Evolutionary conservation across 1,140 invertebrate species (phyloP), one percentile per base, ranked within the genome.

Genomic region (Megalopta genalis): DNA sequence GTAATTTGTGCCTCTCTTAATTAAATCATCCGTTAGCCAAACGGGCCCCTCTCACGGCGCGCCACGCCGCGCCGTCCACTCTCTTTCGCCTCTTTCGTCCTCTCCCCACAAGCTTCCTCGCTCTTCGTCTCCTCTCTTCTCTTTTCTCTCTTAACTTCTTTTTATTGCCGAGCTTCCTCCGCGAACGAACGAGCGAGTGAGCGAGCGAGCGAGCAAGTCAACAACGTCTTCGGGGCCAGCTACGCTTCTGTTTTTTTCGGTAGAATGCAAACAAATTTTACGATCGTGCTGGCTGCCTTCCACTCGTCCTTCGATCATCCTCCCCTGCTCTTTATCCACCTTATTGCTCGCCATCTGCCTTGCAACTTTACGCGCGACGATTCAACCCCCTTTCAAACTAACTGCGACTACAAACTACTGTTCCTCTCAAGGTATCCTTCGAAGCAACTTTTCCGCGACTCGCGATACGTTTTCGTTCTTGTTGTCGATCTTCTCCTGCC

Each of bases 1-100:
- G 92, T 93, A 93, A 93, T 93, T 93, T 93, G 92, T 93, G 92
- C 91, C 89, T 90, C 90, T 93, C 92, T 93, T 93, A 93, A 93
- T 93, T 93, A 93, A 92, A 93, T 93, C 92, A 93, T 93, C 92
- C 91, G 92, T 92, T 92, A 91, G 92, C 90, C 91, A 88, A 89
- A 83, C 87, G 83, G 84, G 86, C 72, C 85, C 72, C 74, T 39
- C 67, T 76, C 54, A 7, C 32, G 12, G 49, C 23, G 64, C 57
- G 42, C 49, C 54, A 7, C 32, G 12, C 32, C 23, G 64, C 57
- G 27, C 49, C 66, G 23, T 60, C 65, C 39, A n/a, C 63, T 52
- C 49, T 52, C 5, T 16, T 49, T 49, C 46, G 12, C 5, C 18
- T 52, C 18, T 5, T 52, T 18, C 49, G 16, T 52, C 7, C 16